Evolutionary conservation across 2,113 vertebrate species (phyloP).

Genomic region (Pomatostomus ruficeps): DNA sequence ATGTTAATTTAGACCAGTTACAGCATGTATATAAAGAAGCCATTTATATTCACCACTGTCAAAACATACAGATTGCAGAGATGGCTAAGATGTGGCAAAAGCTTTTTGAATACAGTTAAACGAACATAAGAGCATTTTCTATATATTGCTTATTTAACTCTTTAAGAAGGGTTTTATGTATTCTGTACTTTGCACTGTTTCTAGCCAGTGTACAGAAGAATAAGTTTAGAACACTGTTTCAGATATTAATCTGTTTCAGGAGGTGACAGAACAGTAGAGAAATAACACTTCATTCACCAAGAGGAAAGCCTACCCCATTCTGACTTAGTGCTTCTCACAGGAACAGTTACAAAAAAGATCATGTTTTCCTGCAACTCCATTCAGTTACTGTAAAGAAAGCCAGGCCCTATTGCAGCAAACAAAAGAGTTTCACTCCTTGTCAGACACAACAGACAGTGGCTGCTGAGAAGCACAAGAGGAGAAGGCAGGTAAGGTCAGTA

Average conservation of each 20-base stretch:
- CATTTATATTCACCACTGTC: not conserved
- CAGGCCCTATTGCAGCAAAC: not conserved
- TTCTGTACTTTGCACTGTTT: not conserved
- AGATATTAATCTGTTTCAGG: not conserved
- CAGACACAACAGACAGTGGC: not conserved
- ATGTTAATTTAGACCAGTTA: conserved; percentile 25
- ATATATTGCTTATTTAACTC: not conserved
- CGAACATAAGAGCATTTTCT: not conserved
- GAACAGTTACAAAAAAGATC: not conserved
- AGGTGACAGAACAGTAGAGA: not conserved
- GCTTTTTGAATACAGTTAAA: not conserved
- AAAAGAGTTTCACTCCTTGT: not conserved
- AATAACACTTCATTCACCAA: not conserved
- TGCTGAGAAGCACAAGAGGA: not conserved
- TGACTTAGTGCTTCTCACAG: not conserved
- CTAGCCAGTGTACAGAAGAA: not conserved
- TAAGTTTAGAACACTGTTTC: not conserved
- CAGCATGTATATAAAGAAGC: not conserved
- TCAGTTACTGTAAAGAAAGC: not conserved
- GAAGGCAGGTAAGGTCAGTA: not conserved
- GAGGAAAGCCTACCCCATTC: not conserved
- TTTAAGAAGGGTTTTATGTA: not conserved
- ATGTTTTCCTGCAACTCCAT: not conserved
- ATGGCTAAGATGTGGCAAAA: not conserved
- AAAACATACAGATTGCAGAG: not conserved